Evolutionary conservation across 1,140 invertebrate species (phyloP).

Genomic region (Ceratoteleas bidentatus): DNA sequence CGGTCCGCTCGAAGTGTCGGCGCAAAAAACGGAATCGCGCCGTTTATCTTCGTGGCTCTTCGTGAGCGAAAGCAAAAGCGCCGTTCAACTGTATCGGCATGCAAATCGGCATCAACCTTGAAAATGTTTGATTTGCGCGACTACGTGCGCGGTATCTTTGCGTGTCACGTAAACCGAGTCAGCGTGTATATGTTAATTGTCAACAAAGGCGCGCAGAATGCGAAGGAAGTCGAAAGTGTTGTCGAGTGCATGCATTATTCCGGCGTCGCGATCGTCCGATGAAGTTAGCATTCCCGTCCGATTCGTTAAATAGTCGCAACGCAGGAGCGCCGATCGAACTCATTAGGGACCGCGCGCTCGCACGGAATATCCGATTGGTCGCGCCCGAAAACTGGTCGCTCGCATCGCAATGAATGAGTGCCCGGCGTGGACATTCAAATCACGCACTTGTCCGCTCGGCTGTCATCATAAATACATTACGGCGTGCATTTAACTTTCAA

Average conservation of each 20-base stretch:
- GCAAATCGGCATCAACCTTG: conserved; percentile 47
- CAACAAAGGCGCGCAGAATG: conserved; percentile 45
- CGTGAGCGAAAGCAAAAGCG: conserved; percentile 24
- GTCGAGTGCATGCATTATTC: conserved; percentile 57
- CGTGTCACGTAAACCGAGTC: conserved; percentile 57
- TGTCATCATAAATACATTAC: conserved; percentile 51
- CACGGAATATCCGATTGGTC: conserved; percentile 51
- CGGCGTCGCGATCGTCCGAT: conserved; percentile 38
- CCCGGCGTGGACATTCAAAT: conserved; percentile 32
- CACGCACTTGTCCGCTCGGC: conserved; percentile 28
- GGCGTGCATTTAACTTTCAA: conserved; percentile 27
- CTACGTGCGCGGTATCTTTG: conserved; percentile 17
- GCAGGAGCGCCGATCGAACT: conserved; percentile 45
- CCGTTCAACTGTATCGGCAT: conserved; percentile 31
- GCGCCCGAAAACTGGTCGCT: conserved; percentile 41
- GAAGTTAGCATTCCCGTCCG: conserved; percentile 43
- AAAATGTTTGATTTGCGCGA: conserved; percentile 20
- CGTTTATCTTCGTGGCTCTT: conserved; percentile 32
- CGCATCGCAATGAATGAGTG: conserved; percentile 47
- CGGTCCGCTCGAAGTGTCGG: conserved; percentile 18
- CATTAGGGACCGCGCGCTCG: conserved; percentile 49
- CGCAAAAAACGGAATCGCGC: conserved; percentile 24
- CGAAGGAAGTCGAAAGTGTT: conserved; percentile 61
- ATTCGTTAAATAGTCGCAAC: conserved; percentile 51
- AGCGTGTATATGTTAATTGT: conserved; percentile 60